Evolutionary conservation across 2,113 vertebrate genomes (phyloP).

Genomic region (Indri indri): DNA sequence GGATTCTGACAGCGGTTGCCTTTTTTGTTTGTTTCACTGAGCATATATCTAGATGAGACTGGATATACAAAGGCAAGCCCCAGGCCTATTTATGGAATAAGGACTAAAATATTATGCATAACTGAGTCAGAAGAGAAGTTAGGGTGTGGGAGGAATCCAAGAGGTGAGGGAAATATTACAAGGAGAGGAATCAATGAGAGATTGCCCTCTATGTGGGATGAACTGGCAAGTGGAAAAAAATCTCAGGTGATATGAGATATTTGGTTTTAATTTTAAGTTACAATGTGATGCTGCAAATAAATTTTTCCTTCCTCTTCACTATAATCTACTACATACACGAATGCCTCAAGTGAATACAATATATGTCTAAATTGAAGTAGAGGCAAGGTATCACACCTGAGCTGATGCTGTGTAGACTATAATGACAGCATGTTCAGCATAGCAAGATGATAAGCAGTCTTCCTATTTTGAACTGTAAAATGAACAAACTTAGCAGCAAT

Average conservation of each 20-base stretch:
- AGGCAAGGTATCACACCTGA: neutral
- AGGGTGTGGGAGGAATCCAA: neutral
- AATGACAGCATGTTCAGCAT: neutral
- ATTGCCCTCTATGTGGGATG: neutral
- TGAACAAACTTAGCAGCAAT: slow-evolving; percentile 27
- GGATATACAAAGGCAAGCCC: neutral
- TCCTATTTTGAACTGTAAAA: slow-evolving; percentile 26
- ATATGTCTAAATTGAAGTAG: slow-evolving; percentile 6
- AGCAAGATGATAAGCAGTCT: slow-evolving; percentile 20
- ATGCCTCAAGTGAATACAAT: neutral
- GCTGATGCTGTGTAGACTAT: neutral
- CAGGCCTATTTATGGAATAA: neutral
- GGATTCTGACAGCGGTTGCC: neutral
- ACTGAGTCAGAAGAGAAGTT: slow-evolving; percentile 35
- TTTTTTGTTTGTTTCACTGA: neutral
- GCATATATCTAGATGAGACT: neutral
- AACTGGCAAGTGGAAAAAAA: neutral
- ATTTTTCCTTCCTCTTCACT: neutral
- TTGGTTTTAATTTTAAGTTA: neutral
- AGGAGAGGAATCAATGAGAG: neutral
- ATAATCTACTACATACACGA: neutral
- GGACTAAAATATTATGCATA: neutral
- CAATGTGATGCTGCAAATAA: slow-evolving; percentile 29
- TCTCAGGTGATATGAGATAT: neutral
- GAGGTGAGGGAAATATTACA: neutral